Evolutionary conservation across 2,113 vertebrate species (phyloP).

Genomic region (Amazona vittata): DNA sequence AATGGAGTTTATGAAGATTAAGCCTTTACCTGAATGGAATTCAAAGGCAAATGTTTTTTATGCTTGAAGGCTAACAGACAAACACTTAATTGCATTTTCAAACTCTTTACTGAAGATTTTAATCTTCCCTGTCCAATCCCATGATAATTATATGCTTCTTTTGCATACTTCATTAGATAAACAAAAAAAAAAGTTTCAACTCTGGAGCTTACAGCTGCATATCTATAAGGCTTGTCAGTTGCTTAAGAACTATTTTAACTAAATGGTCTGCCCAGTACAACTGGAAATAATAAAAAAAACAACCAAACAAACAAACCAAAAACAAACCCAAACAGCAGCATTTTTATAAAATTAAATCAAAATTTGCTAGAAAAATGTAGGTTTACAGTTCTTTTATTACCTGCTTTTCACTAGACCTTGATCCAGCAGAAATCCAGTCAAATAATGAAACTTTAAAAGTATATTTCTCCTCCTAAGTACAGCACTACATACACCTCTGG

Average conservation of each 20-base stretch:
- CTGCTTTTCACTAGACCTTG: background rate
- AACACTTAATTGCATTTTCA: conserved; percentile 6
- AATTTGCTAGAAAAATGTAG: background rate
- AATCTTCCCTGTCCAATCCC: conserved; percentile 23
- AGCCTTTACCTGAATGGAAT: background rate
- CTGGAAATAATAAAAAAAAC: background rate
- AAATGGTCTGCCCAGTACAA: background rate
- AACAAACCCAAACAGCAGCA: background rate
- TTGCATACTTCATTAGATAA: conserved; percentile 45
- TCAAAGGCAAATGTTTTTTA: background rate
- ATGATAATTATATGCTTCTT: background rate
- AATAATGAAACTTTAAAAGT: background rate
- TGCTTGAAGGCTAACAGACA: conserved; percentile 10
- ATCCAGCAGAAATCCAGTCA: background rate
- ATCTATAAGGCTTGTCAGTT: background rate
- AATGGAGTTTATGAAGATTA: background rate
- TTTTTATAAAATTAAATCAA: background rate
- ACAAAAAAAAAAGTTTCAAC: background rate
- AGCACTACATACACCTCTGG: background rate
- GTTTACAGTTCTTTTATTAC: background rate
- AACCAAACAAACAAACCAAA: too few species aligned
- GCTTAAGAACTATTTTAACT: background rate
- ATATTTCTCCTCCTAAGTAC: background rate
- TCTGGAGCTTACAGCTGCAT: background rate
- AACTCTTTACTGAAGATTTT: background rate